These are phyloP conservation scores for Didymodactylos carnosus DNA, from an alignment of 2,888 invertebrate species.

Conservation along the genomic window DNA sequence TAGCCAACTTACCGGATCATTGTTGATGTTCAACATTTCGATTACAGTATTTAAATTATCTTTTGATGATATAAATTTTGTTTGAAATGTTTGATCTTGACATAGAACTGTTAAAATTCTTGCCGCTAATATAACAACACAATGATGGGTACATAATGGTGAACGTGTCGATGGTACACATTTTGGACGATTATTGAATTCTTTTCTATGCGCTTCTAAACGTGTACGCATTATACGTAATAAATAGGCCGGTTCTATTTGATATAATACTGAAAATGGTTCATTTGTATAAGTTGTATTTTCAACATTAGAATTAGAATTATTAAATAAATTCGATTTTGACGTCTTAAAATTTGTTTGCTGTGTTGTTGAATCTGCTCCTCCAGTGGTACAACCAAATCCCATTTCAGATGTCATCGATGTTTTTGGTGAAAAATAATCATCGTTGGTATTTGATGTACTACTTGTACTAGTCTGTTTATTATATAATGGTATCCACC, in stretches of 20 bases:
- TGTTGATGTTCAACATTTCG: slow-evolving; percentile 8
- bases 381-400: too few relatives aligned
- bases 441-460: background rate
- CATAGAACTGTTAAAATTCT: slow-evolving; percentile 3
- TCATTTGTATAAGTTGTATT: background rate
- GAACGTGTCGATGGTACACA: slow-evolving; percentile 9
- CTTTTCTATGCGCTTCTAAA: background rate
- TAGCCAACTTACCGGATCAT: slow-evolving; percentile 10
- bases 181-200: background rate
- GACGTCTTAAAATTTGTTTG: background rate
- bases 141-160: slow-evolving; percentile 6
- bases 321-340: background rate
- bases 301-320: background rate
- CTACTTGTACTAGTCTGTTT: background rate
- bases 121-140: slow-evolving; percentile 4
- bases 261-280: background rate
- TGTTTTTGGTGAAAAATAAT: too few relatives aligned
- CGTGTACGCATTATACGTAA: background rate
- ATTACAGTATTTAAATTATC: background rate
- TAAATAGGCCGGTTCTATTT: background rate
- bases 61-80: background rate
- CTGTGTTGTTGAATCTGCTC: background rate
- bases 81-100: slow-evolving; percentile 9
- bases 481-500: background rate
- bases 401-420: background rate